Evolutionary conservation across 2,113 vertebrate species (phyloP).

Genomic region (Proteles cristata): DNA sequence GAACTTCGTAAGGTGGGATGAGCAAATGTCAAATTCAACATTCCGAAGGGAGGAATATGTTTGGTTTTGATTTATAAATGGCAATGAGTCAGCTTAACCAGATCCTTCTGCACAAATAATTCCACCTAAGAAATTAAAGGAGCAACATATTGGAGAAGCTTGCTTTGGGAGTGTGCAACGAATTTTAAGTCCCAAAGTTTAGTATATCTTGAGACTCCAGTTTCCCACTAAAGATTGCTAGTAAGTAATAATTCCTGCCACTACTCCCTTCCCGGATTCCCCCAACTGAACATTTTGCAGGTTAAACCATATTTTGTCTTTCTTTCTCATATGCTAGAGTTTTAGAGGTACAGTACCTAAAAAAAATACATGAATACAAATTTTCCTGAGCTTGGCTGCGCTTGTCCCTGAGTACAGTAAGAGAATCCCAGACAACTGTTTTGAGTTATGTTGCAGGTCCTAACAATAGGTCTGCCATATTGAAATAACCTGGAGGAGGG

Average conservation of each 20-base stretch:
- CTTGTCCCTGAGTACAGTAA: neutral
- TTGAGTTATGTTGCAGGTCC: neutral
- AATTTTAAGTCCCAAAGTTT: conserved; percentile 47
- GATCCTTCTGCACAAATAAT: conserved; percentile 60
- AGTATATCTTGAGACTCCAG: neutral
- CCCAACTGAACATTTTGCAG: neutral
- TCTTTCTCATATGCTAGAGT: neutral
- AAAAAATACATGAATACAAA: conserved; percentile 13
- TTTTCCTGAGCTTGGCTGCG: neutral
- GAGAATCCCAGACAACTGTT: neutral
- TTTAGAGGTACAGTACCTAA: neutral
- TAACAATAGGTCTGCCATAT: neutral
- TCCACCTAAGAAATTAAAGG: conserved; percentile 58
- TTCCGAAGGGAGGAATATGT: conserved; percentile 41
- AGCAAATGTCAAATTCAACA: conserved; percentile 54
- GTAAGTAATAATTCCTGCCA: neutral
- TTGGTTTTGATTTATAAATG: conserved; percentile 69
- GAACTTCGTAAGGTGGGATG: neutral
- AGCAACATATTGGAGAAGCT: conserved; percentile 35
- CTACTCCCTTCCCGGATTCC: neutral
- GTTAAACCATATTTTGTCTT: conserved; percentile 22
- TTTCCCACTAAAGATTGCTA: neutral
- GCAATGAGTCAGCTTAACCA: conserved; percentile 61
- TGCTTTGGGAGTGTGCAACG: neutral
- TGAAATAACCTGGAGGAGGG: neutral